A percentile compares a stretch with the other conserved stretches of the same genome.
Conservation (phyloP, 2,113 vertebrate genomes). For the Acrocephalus arundinaceus region DNA sequence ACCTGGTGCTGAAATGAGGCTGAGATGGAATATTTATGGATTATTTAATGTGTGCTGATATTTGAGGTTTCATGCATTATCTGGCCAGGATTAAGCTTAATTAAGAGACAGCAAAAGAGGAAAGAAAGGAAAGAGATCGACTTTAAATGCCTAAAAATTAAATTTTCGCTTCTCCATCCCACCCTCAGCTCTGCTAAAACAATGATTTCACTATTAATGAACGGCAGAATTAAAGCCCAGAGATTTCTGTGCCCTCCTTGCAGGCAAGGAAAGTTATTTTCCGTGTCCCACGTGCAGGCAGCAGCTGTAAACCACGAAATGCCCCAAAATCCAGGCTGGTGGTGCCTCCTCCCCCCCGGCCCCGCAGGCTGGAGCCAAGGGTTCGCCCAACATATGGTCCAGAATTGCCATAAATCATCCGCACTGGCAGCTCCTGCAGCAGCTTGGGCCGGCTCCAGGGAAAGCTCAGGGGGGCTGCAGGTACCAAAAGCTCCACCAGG, state of each 20-base stretch:
- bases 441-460: neutral
- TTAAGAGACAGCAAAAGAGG: neutral
- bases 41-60: neutral
- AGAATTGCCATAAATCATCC: slow-evolving; percentile 40
- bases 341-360: neutral
- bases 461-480: neutral
- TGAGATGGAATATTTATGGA: neutral
- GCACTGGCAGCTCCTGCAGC: slow-evolving; percentile 31
- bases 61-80: neutral
- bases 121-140: neutral
- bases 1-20: neutral
- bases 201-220: neutral
- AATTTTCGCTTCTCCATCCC: neutral
- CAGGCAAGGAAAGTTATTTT: neutral
- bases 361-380: neutral
- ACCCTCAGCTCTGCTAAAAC: neutral
- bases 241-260: neutral
- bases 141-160: neutral
- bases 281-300: neutral
- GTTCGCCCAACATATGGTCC: slow-evolving; percentile 15
- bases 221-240: neutral
- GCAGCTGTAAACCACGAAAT: slow-evolving; percentile 1
- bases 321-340: slow-evolving; percentile 11
- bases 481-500: neutral
- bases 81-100: neutral